Percentiles rank a stretch among this genome's conserved stretches.
Evolutionary conservation across 1,140 invertebrate species (phyloP).

Genomic region (Heliothis subflexa): DNA sequence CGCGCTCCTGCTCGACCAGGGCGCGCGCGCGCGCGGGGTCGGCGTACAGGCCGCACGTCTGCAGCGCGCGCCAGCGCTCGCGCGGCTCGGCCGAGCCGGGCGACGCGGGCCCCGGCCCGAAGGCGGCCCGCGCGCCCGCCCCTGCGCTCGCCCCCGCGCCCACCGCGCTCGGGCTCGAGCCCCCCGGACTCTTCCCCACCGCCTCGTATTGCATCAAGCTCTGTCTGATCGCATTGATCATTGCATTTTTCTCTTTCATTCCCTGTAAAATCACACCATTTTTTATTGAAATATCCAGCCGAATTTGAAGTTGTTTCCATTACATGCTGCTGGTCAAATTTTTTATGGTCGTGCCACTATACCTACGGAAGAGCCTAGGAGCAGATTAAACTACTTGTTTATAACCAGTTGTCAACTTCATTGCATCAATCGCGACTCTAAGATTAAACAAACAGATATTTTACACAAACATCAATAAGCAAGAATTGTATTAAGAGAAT

Average conservation of each 20-base stretch:
- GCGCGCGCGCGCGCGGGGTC: constrained; percentile 64
- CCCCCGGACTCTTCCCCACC: constrained; percentile 88
- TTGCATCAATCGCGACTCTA: background rate
- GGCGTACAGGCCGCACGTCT: constrained; percentile 52
- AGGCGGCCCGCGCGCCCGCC: constrained; percentile 34
- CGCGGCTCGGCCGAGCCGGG: constrained; percentile 27
- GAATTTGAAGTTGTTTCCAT: background rate
- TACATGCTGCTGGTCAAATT: no score
- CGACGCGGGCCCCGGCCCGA: background rate
- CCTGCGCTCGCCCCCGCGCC: constrained; percentile 87
- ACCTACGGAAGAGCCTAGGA: background rate
- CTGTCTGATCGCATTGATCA: constrained; percentile 95
- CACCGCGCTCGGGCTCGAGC: constrained; percentile 85
- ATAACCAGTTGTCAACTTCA: background rate
- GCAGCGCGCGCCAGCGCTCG: constrained; percentile 53
- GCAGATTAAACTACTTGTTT: background rate
- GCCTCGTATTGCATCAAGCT: constrained; percentile 94
- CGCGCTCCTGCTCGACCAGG: constrained; percentile 71
- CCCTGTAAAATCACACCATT: constrained; percentile 70
- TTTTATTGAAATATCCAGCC: background rate
- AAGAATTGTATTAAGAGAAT: background rate
- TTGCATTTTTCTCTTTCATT: constrained; percentile 91
- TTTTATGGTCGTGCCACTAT: background rate
- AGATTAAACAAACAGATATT: background rate
- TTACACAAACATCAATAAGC: background rate